Evolutionary conservation across 2,113 vertebrate species (phyloP).

Genomic region (Dendropsophus ebraccatus): DNA sequence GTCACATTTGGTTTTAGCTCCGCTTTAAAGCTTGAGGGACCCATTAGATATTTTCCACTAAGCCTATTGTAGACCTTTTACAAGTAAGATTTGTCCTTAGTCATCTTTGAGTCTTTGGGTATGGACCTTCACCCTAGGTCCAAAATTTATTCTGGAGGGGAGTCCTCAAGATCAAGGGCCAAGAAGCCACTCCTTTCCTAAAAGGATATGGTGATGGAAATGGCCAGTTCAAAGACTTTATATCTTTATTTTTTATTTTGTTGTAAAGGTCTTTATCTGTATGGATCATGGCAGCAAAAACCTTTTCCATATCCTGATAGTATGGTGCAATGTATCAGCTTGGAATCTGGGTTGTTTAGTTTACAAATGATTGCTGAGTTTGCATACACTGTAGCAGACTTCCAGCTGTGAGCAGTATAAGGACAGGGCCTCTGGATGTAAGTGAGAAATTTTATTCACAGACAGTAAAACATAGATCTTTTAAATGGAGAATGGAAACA

Average conservation of each 20-base stretch:
- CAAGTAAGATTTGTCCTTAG: neutral
- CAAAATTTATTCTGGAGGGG: neutral
- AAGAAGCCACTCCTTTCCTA: neutral
- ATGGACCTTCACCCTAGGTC: neutral
- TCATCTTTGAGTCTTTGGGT: neutral
- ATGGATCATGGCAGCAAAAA: neutral
- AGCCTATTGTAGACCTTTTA: neutral
- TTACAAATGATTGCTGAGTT: no score
- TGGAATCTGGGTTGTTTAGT: no score
- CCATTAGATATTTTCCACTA: neutral
- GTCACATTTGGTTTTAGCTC: neutral
- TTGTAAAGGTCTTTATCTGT: neutral
- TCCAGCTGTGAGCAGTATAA: neutral
- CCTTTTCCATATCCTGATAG: neutral
- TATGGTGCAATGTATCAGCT: neutral
- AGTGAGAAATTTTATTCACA: neutral
- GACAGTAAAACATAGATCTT: no score
- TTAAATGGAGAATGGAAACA: no score
- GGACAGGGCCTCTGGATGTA: neutral
- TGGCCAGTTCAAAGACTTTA: neutral
- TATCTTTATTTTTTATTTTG: neutral
- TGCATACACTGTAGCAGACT: neutral
- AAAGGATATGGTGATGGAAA: neutral
- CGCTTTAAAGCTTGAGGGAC: constrained; percentile 20
- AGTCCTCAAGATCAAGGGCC: neutral